Conservation (phyloP, 2,797 vertebrate genomes). For the Hoplostethus mediterraneus region DNA sequence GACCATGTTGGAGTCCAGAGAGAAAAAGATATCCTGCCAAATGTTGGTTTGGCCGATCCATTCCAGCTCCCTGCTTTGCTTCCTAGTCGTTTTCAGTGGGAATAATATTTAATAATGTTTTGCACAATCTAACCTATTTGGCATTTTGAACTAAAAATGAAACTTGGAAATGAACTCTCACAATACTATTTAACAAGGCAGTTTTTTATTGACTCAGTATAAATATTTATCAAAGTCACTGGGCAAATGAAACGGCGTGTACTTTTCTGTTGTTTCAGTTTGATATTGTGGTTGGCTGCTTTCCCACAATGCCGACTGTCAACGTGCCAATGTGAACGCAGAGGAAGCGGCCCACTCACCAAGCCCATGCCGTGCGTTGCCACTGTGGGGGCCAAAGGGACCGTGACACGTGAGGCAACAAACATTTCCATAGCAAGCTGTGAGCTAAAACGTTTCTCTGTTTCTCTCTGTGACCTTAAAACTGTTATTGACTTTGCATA, state of each 20-base stretch:
- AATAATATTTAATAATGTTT: slow-evolving; percentile 33
- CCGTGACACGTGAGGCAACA: too few species aligned
- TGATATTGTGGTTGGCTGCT: too few species aligned
- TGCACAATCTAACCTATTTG: slow-evolving; percentile 21
- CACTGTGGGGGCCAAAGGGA: too few species aligned
- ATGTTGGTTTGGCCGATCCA: slow-evolving; percentile 37
- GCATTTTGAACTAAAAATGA: slow-evolving; percentile 21
- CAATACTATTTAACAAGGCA: too few species aligned
- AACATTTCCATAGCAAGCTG: neutral
- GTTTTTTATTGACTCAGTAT: neutral
- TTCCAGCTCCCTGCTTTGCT: slow-evolving; percentile 7
- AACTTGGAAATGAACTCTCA: slow-evolving; percentile 6
- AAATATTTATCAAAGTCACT: neutral
- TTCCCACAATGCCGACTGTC: too few species aligned
- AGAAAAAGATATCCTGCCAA: slow-evolving; percentile 38
- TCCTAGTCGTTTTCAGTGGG: slow-evolving; percentile 25
- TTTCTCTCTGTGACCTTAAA: slow-evolving; percentile 38
- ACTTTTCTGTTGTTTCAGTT: too few species aligned
- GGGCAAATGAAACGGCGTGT: neutral
- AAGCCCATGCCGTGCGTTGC: too few species aligned
- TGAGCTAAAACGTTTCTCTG: neutral
- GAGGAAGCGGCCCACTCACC: too few species aligned
- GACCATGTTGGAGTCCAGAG: slow-evolving; percentile 25
- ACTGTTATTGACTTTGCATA: slow-evolving; percentile 42
- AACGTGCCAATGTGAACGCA: too few species aligned